These are phyloP conservation scores for Pseudochirops corinnae DNA, from an alignment of 2,797 vertebrate genomes.

Conservation along the genomic window DNA sequence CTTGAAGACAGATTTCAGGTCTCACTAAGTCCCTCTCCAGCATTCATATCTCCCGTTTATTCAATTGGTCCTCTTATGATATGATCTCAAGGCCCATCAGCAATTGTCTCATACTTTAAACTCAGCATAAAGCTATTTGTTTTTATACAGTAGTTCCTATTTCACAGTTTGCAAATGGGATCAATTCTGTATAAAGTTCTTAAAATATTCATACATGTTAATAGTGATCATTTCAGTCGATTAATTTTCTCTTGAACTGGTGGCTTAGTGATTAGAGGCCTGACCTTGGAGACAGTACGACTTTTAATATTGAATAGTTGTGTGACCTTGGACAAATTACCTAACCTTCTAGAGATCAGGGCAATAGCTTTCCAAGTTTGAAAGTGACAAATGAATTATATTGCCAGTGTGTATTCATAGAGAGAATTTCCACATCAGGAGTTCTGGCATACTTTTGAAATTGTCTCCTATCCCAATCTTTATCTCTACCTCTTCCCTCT, in stretches of 20 bases:
- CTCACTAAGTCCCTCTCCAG: neutral
- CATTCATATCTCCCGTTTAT: neutral
- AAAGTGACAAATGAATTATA: neutral
- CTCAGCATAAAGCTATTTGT: slow-evolving; percentile 56
- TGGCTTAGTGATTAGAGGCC: neutral
- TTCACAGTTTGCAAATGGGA: slow-evolving; percentile 21
- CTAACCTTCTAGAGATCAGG: neutral
- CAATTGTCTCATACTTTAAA: slow-evolving; percentile 68
- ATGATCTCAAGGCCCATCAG: neutral
- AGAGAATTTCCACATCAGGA: neutral
- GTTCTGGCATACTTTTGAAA: neutral
- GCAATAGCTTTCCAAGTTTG: neutral
- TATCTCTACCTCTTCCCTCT: neutral
- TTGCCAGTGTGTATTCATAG: neutral
- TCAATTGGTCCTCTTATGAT: neutral
- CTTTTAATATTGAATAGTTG: neutral
- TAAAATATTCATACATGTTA: neutral
- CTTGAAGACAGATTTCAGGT: neutral
- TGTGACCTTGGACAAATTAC: neutral
- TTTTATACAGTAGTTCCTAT: neutral
- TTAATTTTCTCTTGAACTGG: neutral
- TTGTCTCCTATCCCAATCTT: neutral
- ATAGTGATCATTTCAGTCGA: neutral
- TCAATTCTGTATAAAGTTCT: neutral
- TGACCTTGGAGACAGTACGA: neutral